phyloP scores from a whole-genome alignment of 1,140 invertebrate genomes.

The Drosophila orosa region DNA sequence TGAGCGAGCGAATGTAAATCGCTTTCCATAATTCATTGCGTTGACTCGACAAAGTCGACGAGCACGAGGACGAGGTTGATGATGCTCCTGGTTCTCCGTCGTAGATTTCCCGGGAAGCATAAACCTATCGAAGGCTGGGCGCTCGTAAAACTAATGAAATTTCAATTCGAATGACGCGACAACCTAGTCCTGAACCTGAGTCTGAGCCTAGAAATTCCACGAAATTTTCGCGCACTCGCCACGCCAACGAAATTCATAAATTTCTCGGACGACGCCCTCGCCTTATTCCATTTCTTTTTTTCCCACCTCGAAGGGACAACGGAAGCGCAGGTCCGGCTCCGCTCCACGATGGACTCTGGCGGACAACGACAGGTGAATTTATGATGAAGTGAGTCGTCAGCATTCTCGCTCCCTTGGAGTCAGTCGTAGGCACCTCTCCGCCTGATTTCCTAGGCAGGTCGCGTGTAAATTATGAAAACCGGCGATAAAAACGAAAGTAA shows the following conservation, averaged over 20 bases:
- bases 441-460: constrained; percentile 48
- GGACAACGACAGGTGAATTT: constrained; percentile 77
- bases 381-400: constrained; percentile 77
- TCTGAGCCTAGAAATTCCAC: constrained; percentile 59
- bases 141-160: constrained; percentile 81
- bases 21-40: constrained; percentile 77
- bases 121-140: constrained; percentile 60
- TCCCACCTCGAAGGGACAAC: constrained; percentile 53
- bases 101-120: constrained; percentile 61
- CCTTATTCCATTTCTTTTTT: constrained; percentile 29
- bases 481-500: constrained; percentile 79
- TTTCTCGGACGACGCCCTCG: constrained; percentile 28
- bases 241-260: constrained; percentile 66
- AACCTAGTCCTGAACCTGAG: constrained; percentile 24
- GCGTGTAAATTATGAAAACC: constrained; percentile 63
- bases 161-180: constrained; percentile 76
- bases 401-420: constrained; percentile 17
- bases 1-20: constrained; percentile 76
- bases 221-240: constrained; percentile 78
- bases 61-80: constrained; percentile 5
- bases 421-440: constrained; percentile 11
- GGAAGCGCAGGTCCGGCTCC: constrained; percentile 69
- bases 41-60: constrained; percentile 24
- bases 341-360: constrained; percentile 44
- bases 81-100: constrained; percentile 3